Evolutionary conservation across 2,797 vertebrate species (phyloP).

Genomic region (Smutsia temminckii): DNA sequence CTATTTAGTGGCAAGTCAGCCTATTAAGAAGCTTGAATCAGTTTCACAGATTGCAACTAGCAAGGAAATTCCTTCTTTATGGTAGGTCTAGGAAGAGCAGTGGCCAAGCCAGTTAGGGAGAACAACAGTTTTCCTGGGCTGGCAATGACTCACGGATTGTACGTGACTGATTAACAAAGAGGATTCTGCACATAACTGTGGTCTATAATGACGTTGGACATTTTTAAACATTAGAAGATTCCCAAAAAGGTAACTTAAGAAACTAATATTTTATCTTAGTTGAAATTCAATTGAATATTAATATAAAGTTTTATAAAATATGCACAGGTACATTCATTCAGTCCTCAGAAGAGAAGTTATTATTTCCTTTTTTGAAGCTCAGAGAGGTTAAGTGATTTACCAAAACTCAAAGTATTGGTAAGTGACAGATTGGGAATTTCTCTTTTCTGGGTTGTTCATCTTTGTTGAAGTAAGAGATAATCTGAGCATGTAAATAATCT

Average conservation of each 20-base stretch:
- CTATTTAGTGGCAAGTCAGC: neutral
- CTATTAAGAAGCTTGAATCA: neutral
- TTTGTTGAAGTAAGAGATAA: neutral
- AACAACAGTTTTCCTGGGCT: neutral
- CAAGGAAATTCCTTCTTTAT: neutral
- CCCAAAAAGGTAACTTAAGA: neutral
- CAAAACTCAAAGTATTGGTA: neutral
- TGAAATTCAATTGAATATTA: neutral
- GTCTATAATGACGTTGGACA: neutral
- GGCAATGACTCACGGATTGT: neutral
- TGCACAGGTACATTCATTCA: neutral
- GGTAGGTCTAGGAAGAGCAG: neutral
- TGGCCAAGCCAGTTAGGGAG: neutral
- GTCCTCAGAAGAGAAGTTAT: neutral
- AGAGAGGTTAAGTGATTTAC: neutral
- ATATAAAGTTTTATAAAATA: neutral
- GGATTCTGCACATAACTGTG: neutral
- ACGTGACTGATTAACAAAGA: neutral
- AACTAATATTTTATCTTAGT: neutral
- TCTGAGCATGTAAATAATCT: neutral
- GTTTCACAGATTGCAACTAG: conserved; percentile 7
- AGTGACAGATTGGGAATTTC: neutral
- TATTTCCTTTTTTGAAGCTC: neutral
- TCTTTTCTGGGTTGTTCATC: neutral
- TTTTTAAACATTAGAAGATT: conserved; percentile 35